phyloP scores from a whole-genome alignment of 2,888 invertebrate genomes.

The Acronicta psi region DNA sequence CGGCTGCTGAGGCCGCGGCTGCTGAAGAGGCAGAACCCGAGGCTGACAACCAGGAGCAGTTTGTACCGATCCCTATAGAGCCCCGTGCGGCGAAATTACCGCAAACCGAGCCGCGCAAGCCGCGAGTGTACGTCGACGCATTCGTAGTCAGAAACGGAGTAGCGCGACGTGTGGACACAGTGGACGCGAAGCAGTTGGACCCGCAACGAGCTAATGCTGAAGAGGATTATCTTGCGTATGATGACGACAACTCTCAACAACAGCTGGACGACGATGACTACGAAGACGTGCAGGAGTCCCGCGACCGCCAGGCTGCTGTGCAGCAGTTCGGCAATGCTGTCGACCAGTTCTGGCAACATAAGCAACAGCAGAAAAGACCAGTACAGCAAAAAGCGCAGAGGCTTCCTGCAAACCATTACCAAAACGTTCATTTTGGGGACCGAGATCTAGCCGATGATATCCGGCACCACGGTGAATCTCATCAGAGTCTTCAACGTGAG shows the following conservation, averaged over 20 bases:
- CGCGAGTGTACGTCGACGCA: conserved; percentile 84
- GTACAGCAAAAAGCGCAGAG: conserved; percentile 58
- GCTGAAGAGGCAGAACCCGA: conserved; percentile 50
- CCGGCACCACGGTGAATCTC: conserved; percentile 61
- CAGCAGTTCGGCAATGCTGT: conserved; percentile 79
- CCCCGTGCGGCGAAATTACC: conserved; percentile 81
- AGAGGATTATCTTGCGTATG: conserved; percentile 76
- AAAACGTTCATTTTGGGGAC: conserved; percentile 83
- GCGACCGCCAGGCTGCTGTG: conserved; percentile 74
- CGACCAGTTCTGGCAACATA: conserved; percentile 81
- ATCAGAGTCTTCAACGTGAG: conserved; percentile 69
- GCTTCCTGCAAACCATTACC: conserved; percentile 74
- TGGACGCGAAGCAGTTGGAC: conserved; percentile 72
- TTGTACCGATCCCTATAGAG: conserved; percentile 71
- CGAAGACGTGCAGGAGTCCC: conserved; percentile 80
- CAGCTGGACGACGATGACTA: conserved; percentile 76
- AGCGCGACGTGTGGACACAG: conserved; percentile 76
- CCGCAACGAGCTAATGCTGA: conserved; percentile 60
- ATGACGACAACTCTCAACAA: conserved; percentile 68
- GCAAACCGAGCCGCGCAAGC: conserved; percentile 69
- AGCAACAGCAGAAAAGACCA: conserved; percentile 52
- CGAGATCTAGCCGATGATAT: conserved; percentile 69
- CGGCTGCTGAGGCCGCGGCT: conserved; percentile 45
- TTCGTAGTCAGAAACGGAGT: conserved; percentile 83
- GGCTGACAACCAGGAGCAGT: conserved; percentile 54